Evolutionary conservation across 2,888 invertebrate genomes (phyloP).

Genomic region (Molorchus minor): DNA sequence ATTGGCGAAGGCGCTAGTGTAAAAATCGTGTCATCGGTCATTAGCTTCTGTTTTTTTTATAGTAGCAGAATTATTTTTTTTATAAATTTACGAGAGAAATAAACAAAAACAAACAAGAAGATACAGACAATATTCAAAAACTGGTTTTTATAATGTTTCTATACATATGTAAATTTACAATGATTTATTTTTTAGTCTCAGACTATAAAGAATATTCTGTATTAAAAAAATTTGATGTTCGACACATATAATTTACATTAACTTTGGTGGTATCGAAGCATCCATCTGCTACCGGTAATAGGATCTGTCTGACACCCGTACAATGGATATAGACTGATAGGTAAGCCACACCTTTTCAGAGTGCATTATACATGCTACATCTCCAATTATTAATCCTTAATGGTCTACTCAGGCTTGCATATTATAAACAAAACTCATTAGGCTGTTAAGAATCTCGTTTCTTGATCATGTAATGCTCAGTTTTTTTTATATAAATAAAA

Average conservation of each 20-base stretch:
- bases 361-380: slow-evolving; percentile 52
- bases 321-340: slow-evolving; percentile 51
- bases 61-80: too few relatives aligned
- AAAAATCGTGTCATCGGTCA: too few relatives aligned
- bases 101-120: too few relatives aligned
- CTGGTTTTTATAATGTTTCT: too few relatives aligned
- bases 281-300: slow-evolving; percentile 42
- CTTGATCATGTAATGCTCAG: slow-evolving; percentile 16
- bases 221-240: slow-evolving; percentile 6
- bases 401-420: slow-evolving; percentile 34
- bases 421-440: slow-evolving; percentile 29
- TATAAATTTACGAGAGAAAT: too few relatives aligned
- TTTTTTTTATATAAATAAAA: slow-evolving; percentile 10
- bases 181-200: too few relatives aligned
- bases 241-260: slow-evolving; percentile 14
- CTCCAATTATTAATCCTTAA: slow-evolving; percentile 51
- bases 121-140: too few relatives aligned
- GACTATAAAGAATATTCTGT: background rate
- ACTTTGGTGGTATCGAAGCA: slow-evolving; percentile 26
- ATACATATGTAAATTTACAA: too few relatives aligned
- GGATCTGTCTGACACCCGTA: slow-evolving; percentile 51
- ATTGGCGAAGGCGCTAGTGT: too few relatives aligned
- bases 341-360: slow-evolving; percentile 58
- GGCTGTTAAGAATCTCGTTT: slow-evolving; percentile 27
- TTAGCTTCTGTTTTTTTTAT: too few relatives aligned